phyloP scores from a whole-genome alignment of 1,140 invertebrate genomes.

The Eurytemora carolleeae region DNA sequence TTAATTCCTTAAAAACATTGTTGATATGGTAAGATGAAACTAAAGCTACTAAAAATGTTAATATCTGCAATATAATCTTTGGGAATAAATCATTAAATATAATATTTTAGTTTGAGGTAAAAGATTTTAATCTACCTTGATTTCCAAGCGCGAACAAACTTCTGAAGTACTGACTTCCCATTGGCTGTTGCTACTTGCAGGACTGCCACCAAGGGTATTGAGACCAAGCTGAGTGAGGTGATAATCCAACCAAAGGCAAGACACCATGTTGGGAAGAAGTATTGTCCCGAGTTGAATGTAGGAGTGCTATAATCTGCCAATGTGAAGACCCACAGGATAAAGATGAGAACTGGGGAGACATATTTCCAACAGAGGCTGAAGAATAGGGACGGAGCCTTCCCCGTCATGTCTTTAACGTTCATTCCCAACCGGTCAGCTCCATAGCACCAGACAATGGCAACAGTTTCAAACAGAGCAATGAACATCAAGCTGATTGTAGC shows the following conservation, averaged over 20 bases:
- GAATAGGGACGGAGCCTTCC: conserved; percentile 49
- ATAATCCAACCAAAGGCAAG: background rate
- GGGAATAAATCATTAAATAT: too few species aligned
- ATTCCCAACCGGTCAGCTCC: conserved; percentile 52
- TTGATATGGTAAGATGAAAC: too few species aligned
- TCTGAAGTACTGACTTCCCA: background rate
- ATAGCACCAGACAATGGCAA: conserved; percentile 75
- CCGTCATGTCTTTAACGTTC: conserved; percentile 73
- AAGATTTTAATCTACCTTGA: background rate
- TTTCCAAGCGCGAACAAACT: background rate
- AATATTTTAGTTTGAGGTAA: too few species aligned
- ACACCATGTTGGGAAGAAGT: background rate
- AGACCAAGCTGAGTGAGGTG: background rate
- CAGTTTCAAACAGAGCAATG: conserved; percentile 72
- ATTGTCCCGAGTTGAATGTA: background rate
- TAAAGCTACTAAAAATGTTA: too few species aligned
- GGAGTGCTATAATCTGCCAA: background rate
- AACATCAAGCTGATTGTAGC: conserved; percentile 76
- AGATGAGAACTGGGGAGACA: background rate
- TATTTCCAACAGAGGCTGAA: conserved; percentile 31
- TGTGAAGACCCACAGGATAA: background rate
- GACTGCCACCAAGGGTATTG: background rate
- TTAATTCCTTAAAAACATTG: too few species aligned
- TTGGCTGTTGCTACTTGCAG: background rate
- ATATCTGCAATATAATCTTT: too few species aligned